phyloP scores from a whole-genome alignment of 2,113 vertebrate species.

The Argyrosomus japonicus region DNA sequence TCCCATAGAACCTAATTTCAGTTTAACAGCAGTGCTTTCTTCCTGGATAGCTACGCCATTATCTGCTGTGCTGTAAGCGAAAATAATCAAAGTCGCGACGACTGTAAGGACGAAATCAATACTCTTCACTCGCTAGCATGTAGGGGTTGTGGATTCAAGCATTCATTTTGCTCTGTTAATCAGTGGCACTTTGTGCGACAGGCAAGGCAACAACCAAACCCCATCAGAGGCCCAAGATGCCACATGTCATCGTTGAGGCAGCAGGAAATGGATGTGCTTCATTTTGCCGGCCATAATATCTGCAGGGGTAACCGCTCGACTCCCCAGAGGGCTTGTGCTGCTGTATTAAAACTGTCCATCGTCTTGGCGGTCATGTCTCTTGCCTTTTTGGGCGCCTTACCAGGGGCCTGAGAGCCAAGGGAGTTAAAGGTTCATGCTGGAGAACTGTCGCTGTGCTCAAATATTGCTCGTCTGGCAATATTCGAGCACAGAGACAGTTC shows the following conservation, averaged over 20 bases:
- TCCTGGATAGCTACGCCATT: constrained; percentile 6
- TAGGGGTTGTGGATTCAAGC: constrained; percentile 2
- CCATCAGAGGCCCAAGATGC: constrained; percentile 58
- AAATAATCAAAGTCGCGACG: constrained; percentile 51
- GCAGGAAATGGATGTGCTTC: constrained; percentile 84
- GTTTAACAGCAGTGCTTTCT: constrained; percentile 15
- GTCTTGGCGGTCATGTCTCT: constrained; percentile 70
- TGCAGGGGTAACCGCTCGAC: constrained; percentile 70
- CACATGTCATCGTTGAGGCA: constrained; percentile 74
- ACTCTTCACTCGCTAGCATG: background rate
- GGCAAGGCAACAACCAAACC: constrained; percentile 45
- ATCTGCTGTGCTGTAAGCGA: constrained; percentile 25
- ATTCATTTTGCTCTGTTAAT: constrained; percentile 58
- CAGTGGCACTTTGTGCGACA: constrained; percentile 44
- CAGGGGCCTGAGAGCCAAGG: constrained; percentile 19
- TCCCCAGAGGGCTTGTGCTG: constrained; percentile 70
- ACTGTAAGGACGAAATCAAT: constrained; percentile 44
- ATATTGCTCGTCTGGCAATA: constrained; percentile 36
- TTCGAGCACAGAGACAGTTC: no score
- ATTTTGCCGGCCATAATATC: constrained; percentile 83
- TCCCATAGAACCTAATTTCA: constrained; percentile 41
- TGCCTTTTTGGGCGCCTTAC: constrained; percentile 49
- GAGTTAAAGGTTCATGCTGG: constrained; percentile 22
- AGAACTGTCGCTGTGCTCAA: constrained; percentile 1
- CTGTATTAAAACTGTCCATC: constrained; percentile 87